Percentiles rank a stretch among this genome's conserved stretches.
Evolutionary conservation across 2,888 invertebrate species (phyloP).

Genomic region (Ochropleura plecta): DNA sequence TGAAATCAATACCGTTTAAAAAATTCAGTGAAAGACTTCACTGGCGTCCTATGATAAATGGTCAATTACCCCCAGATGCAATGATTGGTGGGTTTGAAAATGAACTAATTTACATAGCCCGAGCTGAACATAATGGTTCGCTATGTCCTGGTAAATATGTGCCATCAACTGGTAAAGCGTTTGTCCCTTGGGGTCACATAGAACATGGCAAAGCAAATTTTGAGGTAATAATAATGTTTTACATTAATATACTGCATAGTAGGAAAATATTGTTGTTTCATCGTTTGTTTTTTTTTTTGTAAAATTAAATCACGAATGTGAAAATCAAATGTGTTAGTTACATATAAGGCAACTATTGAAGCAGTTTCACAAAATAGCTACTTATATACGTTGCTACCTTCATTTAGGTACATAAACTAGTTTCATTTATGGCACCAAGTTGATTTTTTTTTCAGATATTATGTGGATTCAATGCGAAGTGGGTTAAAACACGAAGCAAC

Average conservation of each 20-base stretch:
- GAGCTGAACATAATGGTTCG: conserved; percentile 92
- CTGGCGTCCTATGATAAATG: conserved; percentile 91
- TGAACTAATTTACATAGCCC: conserved; percentile 91
- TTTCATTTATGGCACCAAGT: neutral
- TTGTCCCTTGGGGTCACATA: conserved; percentile 93
- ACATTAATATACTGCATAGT: neutral
- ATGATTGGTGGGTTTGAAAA: conserved; percentile 92
- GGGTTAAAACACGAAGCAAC: conserved; percentile 90
- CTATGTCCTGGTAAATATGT: conserved; percentile 95
- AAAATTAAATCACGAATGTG: too few relatives aligned
- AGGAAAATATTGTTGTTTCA: too few relatives aligned
- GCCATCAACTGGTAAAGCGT: conserved; percentile 92
- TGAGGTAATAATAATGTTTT: conserved; percentile 85
- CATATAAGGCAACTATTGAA: neutral
- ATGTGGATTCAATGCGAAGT: conserved; percentile 76
- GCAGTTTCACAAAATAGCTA: neutral
- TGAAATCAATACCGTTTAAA: conserved; percentile 36
- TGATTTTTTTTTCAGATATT: conserved; percentile 71
- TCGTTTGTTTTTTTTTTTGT: too few relatives aligned
- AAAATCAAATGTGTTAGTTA: too few relatives aligned
- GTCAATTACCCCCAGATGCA: conserved; percentile 92
- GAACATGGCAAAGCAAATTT: conserved; percentile 93
- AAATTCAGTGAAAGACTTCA: conserved; percentile 80
- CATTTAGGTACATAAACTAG: conserved; percentile 2
- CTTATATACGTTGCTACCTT: neutral